Conservation (phyloP, 2,113 vertebrate genomes). For the Pseudolaguvia tuberculata region DNA sequence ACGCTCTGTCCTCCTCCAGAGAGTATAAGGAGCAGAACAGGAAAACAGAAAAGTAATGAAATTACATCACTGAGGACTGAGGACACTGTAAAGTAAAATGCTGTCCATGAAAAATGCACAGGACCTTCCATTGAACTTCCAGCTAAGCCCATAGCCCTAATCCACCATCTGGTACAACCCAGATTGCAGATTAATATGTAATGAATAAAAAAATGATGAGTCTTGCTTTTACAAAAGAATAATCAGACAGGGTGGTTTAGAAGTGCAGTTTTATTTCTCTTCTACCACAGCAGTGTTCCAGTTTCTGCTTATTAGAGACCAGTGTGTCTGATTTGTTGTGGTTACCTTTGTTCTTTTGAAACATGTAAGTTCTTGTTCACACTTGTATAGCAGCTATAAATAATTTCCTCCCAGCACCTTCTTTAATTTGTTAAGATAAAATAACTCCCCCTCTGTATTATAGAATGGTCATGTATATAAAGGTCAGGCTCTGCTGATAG, state of each 20-base stretch:
- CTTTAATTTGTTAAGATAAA: not conserved
- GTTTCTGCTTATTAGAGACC: too few relatives aligned
- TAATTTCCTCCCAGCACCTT: not conserved
- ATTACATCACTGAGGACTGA: constrained; percentile 38
- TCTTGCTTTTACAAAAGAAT: not conserved
- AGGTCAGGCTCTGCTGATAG: not conserved
- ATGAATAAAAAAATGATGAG: constrained; percentile 3
- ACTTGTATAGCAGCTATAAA: not conserved
- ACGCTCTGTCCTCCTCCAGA: constrained; percentile 17
- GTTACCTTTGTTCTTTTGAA: not conserved
- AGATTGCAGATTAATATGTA: constrained; percentile 18
- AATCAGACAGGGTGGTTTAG: not conserved
- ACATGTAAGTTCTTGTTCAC: not conserved
- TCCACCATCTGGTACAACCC: constrained; percentile 29
- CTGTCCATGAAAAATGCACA: constrained; percentile 58
- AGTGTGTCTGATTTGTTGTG: not conserved
- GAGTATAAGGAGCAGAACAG: constrained; percentile 38
- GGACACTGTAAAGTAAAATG: constrained; percentile 43
- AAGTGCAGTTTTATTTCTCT: not conserved
- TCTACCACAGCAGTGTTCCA: not conserved
- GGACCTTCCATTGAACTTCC: constrained; percentile 48
- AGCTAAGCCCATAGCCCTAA: constrained; percentile 30
- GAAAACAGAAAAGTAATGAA: constrained; percentile 44
- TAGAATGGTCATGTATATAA: constrained; percentile 53
- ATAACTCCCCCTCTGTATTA: not conserved